Conservation (phyloP, 2,888 invertebrate genomes). For the Acleris cristana region DNA sequence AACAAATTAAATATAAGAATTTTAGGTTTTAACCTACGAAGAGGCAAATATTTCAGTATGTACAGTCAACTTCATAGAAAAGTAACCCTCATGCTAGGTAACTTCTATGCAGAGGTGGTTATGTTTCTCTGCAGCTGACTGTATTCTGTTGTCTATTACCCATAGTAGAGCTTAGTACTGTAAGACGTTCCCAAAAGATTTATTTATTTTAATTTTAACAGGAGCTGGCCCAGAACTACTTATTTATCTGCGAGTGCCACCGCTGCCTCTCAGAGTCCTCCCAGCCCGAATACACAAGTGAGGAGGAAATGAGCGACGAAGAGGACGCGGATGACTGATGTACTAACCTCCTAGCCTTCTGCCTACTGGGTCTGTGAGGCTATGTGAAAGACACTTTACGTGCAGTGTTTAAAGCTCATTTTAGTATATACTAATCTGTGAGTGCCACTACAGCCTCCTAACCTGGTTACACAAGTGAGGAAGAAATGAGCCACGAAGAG, state of each 20-base stretch:
- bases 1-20: no score
- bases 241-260: slow-evolving; percentile 92
- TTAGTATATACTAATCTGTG: slow-evolving; percentile 87
- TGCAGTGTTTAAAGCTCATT: not conserved
- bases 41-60: no score
- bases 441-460: slow-evolving; percentile 89
- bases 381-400: slow-evolving; percentile 5
- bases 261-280: slow-evolving; percentile 89
- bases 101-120: no score
- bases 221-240: slow-evolving; percentile 89
- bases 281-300: slow-evolving; percentile 92
- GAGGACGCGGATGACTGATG: slow-evolving; percentile 81
- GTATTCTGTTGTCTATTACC: no score
- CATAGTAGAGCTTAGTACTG: no score
- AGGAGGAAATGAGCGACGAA: slow-evolving; percentile 88
- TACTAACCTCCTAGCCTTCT: slow-evolving; percentile 76
- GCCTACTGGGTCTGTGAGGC: slow-evolving; percentile 71
- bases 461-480: slow-evolving; percentile 93
- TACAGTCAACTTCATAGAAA: no score
- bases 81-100: no score
- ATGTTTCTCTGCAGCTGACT: no score
- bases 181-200: no score
- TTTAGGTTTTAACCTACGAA: no score
- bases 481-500: slow-evolving; percentile 86
- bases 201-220: slow-evolving; percentile 38